Conservation (phyloP, 2,797 vertebrate genomes). For the Poliocrania exsul region DNA sequence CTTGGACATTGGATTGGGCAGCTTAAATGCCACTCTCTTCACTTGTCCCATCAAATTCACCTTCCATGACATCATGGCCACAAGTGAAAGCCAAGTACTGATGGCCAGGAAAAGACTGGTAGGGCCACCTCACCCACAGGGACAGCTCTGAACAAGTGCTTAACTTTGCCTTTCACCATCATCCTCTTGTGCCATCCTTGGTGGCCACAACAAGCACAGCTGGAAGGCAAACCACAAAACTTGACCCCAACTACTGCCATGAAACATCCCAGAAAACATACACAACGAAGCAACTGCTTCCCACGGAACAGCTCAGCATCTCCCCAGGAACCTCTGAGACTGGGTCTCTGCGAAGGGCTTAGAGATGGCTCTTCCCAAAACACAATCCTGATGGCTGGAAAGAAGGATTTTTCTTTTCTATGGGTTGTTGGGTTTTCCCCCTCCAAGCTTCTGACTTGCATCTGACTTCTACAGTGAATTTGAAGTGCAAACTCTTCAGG, state of each 20-base stretch:
- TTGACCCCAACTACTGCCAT: neutral
- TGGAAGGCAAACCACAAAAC: neutral
- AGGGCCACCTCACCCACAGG: neutral
- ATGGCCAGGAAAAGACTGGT: neutral
- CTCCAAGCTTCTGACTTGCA: neutral
- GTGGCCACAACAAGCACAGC: neutral
- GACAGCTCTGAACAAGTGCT: neutral
- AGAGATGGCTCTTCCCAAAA: neutral
- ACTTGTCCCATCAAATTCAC: neutral
- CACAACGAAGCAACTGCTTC: neutral
- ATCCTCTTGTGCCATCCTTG: accelerated
- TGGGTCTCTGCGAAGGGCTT: neutral
- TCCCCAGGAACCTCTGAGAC: accelerated
- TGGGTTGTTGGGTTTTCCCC: neutral
- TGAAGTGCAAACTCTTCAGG: neutral
- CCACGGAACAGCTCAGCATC: neutral
- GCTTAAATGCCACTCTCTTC: neutral
- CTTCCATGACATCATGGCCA: accelerated
- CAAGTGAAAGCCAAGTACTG: neutral
- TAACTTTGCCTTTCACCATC: neutral
- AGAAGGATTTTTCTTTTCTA: neutral
- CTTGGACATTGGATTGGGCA: neutral
- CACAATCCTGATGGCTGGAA: neutral
- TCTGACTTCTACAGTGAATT: neutral
- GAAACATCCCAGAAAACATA: neutral